Evolutionary conservation across 2,113 vertebrate genomes (phyloP).

Genomic region (Solea senegalensis): DNA sequence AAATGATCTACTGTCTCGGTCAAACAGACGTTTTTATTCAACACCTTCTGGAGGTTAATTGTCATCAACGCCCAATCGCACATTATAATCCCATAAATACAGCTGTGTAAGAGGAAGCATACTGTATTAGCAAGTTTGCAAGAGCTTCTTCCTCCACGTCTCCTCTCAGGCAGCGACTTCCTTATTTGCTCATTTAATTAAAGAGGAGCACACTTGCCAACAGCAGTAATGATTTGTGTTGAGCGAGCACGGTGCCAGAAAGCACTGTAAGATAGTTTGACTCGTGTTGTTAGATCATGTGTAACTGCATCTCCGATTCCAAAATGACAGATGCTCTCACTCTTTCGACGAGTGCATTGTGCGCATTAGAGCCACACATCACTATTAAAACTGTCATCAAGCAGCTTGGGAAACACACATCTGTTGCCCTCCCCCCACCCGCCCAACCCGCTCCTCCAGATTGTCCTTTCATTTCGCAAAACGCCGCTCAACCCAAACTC

Average conservation of each 20-base stretch:
- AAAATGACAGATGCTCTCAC: constrained; percentile 17
- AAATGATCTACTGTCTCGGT: constrained; percentile 18
- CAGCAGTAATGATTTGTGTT: constrained; percentile 37
- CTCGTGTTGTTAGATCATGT: constrained; percentile 20
- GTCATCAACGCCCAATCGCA: not conserved
- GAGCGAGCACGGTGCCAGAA: constrained; percentile 24
- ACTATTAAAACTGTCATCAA: constrained; percentile 71
- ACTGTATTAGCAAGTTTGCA: constrained; percentile 3
- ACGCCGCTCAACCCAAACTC: constrained; percentile 27
- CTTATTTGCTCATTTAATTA: constrained; percentile 49
- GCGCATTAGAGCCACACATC: constrained; percentile 52
- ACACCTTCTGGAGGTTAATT: constrained; percentile 33
- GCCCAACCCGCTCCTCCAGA: not conserved
- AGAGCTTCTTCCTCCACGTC: constrained; percentile 9
- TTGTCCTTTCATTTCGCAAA: constrained; percentile 37
- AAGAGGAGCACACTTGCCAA: constrained; percentile 33
- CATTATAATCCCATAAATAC: not conserved
- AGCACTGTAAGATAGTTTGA: constrained; percentile 11
- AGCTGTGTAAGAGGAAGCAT: not conserved
- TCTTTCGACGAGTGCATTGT: constrained; percentile 29
- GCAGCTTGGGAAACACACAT: constrained; percentile 67
- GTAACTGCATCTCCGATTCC: not conserved
- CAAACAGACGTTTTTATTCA: constrained; percentile 9
- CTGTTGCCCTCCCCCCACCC: not conserved
- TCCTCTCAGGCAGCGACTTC: constrained; percentile 12